Percentiles rank a stretch among this genome's conserved stretches.
Conservation (phyloP, 2,797 vertebrate species). For the Chelon labrosus region DNA sequence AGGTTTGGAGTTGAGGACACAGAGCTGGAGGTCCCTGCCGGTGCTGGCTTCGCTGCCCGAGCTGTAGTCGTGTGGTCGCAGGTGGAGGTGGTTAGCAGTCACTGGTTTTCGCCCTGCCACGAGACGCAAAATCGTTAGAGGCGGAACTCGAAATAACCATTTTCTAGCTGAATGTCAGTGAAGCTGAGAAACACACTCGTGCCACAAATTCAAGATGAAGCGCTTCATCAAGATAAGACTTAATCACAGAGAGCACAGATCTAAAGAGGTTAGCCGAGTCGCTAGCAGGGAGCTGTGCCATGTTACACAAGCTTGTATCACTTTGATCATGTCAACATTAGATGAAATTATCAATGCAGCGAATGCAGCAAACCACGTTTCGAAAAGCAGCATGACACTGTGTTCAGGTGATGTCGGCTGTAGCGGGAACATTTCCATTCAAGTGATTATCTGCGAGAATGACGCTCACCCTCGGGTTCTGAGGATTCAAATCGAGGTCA, state of each 20-base stretch:
- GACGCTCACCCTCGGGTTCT: neutral
- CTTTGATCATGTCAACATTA: slow-evolving; percentile 14
- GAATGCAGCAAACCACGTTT: slow-evolving; percentile 44
- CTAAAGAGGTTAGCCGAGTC: neutral
- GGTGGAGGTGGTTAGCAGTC: slow-evolving; percentile 77
- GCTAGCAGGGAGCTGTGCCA: slow-evolving; percentile 1
- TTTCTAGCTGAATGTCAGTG: slow-evolving; percentile 2
- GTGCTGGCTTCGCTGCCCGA: slow-evolving; percentile 62
- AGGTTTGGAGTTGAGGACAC: slow-evolving; percentile 34
- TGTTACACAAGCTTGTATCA: neutral
- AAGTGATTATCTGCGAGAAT: too few species aligned
- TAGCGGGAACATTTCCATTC: neutral
- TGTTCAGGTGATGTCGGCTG: slow-evolving; percentile 15
- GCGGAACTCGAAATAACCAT: slow-evolving; percentile 4
- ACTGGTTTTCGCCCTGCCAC: slow-evolving; percentile 81
- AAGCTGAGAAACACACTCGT: slow-evolving; percentile 38
- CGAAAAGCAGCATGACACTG: slow-evolving; percentile 26
- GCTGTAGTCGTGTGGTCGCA: slow-evolving; percentile 35
- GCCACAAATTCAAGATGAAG: slow-evolving; percentile 14
- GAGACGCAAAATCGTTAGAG: slow-evolving; percentile 48
- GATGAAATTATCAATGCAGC: slow-evolving; percentile 31
- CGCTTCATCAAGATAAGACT: slow-evolving; percentile 4
- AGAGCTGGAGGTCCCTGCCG: slow-evolving; percentile 80
- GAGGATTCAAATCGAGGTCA: too few species aligned
- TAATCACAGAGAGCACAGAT: slow-evolving; percentile 1